Percentiles rank a stretch among this genome's conserved stretches.
phyloP scores from a whole-genome alignment of 2,113 vertebrate genomes.

The Beaufortia kweichowensis region DNA sequence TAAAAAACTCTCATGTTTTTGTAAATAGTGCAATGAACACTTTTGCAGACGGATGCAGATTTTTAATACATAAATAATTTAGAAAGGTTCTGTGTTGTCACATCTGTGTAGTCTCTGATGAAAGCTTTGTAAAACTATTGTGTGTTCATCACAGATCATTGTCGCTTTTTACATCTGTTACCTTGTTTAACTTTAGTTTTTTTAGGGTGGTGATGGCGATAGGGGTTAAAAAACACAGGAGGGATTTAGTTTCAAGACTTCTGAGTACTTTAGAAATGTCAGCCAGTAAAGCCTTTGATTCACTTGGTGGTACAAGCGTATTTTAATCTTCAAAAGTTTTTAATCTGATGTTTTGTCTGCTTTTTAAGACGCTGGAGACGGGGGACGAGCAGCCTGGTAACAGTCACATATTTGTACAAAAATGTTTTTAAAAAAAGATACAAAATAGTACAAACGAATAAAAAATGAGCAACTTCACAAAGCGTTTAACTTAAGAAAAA shows the following conservation, averaged over 20 bases:
- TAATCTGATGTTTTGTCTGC: slow-evolving; percentile 70
- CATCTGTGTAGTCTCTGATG: not conserved
- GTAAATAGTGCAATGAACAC: slow-evolving; percentile 42
- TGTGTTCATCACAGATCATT: not conserved
- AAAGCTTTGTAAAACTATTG: not conserved
- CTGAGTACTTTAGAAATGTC: slow-evolving; percentile 68
- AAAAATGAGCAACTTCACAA: slow-evolving; percentile 50
- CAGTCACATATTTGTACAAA: slow-evolving; percentile 62
- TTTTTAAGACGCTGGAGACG: slow-evolving; percentile 61
- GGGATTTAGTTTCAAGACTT: slow-evolving; percentile 66
- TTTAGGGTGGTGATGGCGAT: slow-evolving; percentile 29
- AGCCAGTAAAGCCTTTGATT: slow-evolving; percentile 72
- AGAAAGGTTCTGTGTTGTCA: slow-evolving; percentile 49
- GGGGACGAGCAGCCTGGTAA: slow-evolving; percentile 55
- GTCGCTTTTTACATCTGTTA: slow-evolving; percentile 47
- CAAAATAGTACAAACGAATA: slow-evolving; percentile 35
- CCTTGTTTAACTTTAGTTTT: slow-evolving; percentile 60
- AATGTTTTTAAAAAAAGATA: slow-evolving; percentile 52
- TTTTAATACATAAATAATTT: slow-evolving; percentile 58
- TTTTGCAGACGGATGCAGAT: slow-evolving; percentile 49
- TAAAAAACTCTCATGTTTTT: too few species aligned
- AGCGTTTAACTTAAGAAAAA: slow-evolving; percentile 56
- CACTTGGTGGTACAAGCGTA: slow-evolving; percentile 64
- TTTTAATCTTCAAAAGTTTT: slow-evolving; percentile 78
- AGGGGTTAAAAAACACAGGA: slow-evolving; percentile 51